These are phyloP conservation scores for Trachythela sp. DNA, from an alignment of 64 coral and sea anemone species.

Conservation along the genomic window DNA sequence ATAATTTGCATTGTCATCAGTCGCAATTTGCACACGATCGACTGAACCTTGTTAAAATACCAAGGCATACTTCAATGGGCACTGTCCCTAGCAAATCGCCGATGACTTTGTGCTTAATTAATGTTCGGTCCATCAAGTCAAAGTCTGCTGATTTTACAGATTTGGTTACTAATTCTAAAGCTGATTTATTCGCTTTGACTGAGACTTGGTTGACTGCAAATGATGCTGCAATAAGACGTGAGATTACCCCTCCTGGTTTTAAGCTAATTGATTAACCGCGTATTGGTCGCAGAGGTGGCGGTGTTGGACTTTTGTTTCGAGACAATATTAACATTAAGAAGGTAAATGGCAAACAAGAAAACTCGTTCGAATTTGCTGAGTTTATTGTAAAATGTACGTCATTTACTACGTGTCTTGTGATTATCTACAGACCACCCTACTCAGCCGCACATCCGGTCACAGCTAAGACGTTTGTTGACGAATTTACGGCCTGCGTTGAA, in stretches of 20 bases:
- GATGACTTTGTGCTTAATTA: background rate
- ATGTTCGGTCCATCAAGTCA: background rate
- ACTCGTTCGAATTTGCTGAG: too few relatives aligned
- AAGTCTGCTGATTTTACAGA: background rate
- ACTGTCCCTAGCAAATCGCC: too few relatives aligned
- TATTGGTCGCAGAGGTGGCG: slow-evolving; percentile 1
- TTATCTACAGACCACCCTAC: slow-evolving; percentile 28
- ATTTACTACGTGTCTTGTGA: slow-evolving; percentile 19
- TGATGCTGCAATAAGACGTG: background rate
- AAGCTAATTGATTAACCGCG: slow-evolving; percentile 21
- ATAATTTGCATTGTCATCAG: too few relatives aligned
- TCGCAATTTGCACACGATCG: too few relatives aligned
- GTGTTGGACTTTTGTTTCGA: background rate
- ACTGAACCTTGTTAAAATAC: too few relatives aligned
- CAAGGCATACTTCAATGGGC: too few relatives aligned
- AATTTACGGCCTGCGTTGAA: slow-evolving; percentile 7
- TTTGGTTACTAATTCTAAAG: background rate
- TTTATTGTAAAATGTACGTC: slow-evolving; percentile 11
- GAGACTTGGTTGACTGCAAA: slow-evolving; percentile 17
- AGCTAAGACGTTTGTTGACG: background rate
- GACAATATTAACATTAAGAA: slow-evolving; percentile 10
- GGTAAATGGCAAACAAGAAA: background rate
- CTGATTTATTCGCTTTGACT: slow-evolving; percentile 2
- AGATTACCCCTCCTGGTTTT: background rate
- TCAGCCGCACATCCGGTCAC: background rate